phyloP scores from a whole-genome alignment of 1,140 invertebrate species.

The Holotrichia oblita region DNA sequence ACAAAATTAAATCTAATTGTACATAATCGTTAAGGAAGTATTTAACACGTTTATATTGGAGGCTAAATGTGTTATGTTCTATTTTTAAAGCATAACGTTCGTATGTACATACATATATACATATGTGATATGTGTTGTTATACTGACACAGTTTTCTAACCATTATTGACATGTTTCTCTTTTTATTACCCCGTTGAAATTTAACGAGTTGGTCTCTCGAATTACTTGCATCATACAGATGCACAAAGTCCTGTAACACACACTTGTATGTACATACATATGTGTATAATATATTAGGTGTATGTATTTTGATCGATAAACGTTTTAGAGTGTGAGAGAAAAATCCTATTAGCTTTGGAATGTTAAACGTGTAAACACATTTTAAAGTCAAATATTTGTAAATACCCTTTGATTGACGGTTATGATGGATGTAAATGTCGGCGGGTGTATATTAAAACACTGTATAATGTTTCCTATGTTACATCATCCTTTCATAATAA shows the following conservation, averaged over 20 bases:
- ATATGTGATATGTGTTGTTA: constrained; percentile 16
- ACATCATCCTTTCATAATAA: neutral
- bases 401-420: neutral
- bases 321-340: neutral
- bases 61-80: neutral
- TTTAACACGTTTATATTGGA: neutral
- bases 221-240: neutral
- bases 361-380: neutral
- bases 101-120: neutral
- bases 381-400: constrained; percentile 8
- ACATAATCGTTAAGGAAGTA: neutral
- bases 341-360: neutral
- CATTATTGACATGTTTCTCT: constrained; percentile 20
- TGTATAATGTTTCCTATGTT: neutral
- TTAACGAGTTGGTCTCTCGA: neutral
- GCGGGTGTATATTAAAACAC: neutral
- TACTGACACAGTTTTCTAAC: constrained; percentile 16
- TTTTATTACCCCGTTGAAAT: constrained; percentile 8
- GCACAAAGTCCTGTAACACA: neutral
- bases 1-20: neutral
- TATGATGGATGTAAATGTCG: neutral
- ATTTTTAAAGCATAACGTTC: neutral
- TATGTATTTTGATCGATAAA: neutral
- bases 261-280: neutral
- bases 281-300: neutral